These are phyloP conservation scores for Balaeniceps rex DNA, from an alignment of 2,113 vertebrate species.

Conservation along the genomic window DNA sequence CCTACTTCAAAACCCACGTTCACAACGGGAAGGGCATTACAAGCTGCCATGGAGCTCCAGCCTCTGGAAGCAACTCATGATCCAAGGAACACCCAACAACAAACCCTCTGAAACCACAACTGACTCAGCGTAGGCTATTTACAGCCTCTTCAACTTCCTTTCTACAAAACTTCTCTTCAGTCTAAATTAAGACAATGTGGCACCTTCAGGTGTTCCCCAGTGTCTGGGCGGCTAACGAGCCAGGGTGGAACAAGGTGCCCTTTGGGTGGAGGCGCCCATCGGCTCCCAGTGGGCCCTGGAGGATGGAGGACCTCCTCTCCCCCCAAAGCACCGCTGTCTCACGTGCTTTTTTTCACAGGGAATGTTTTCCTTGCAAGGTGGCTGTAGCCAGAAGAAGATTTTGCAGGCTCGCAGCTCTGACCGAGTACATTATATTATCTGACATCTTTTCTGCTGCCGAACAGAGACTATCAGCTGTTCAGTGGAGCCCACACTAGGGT, in stretches of 20 bases:
- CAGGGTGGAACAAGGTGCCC: not conserved
- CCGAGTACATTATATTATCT: not conserved
- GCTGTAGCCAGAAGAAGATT: not conserved
- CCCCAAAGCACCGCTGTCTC: accelerated
- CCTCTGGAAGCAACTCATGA: not conserved
- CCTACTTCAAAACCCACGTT: not conserved
- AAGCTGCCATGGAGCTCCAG: not conserved
- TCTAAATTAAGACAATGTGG: not conserved
- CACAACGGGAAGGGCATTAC: accelerated
- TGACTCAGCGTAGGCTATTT: accelerated
- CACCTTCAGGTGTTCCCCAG: not conserved
- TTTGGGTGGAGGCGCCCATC: not conserved
- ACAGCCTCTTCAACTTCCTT: not conserved
- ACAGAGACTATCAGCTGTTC: not conserved
- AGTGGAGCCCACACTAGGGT: not conserved
- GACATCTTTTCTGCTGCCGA: not conserved
- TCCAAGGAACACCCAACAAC: not conserved
- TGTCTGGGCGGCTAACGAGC: not conserved
- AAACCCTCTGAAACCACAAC: not conserved
- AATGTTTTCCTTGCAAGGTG: not conserved
- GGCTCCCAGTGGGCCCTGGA: not conserved
- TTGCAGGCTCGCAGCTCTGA: not conserved
- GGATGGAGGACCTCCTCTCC: not conserved
- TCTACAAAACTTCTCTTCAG: not conserved
- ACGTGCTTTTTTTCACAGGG: not conserved